Conservation (phyloP, 2,113 vertebrate species). For the Arenaria interpres region DNA sequence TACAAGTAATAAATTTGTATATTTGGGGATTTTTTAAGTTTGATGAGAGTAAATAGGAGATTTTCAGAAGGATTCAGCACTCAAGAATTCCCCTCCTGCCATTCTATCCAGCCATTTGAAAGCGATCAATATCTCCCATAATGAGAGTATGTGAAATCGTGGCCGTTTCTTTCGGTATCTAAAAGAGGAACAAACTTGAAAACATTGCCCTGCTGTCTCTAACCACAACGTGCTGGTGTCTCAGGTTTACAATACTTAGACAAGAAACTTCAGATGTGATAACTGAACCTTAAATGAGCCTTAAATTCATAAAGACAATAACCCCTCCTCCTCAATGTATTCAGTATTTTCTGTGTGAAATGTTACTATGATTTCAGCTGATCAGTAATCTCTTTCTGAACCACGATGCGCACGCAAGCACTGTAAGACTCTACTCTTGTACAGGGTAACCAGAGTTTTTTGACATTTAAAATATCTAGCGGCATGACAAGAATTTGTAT, state of each 20-base stretch:
- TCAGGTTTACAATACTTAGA: neutral
- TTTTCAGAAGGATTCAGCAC: neutral
- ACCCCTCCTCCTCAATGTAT: neutral
- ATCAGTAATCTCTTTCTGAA: neutral
- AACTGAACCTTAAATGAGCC: neutral
- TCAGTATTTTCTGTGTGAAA: neutral
- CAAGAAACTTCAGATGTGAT: neutral
- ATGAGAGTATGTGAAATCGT: neutral
- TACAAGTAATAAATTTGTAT: neutral
- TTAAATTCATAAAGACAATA: neutral
- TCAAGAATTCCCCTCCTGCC: neutral
- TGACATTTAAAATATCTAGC: constrained; percentile 46
- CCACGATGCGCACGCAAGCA: neutral
- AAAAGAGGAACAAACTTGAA: neutral
- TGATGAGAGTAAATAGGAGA: neutral
- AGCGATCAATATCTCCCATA: neutral
- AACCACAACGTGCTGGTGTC: neutral
- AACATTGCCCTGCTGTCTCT: neutral
- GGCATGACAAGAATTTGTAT: constrained; percentile 7
- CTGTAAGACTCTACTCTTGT: neutral
- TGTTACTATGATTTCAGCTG: neutral
- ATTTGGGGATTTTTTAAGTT: neutral
- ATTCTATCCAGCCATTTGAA: neutral
- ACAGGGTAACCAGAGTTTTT: constrained; percentile 25
- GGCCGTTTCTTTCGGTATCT: neutral